These are phyloP conservation scores for Pollachius pollachius DNA, from an alignment of 2,113 vertebrate genomes.

Conservation along the genomic window DNA sequence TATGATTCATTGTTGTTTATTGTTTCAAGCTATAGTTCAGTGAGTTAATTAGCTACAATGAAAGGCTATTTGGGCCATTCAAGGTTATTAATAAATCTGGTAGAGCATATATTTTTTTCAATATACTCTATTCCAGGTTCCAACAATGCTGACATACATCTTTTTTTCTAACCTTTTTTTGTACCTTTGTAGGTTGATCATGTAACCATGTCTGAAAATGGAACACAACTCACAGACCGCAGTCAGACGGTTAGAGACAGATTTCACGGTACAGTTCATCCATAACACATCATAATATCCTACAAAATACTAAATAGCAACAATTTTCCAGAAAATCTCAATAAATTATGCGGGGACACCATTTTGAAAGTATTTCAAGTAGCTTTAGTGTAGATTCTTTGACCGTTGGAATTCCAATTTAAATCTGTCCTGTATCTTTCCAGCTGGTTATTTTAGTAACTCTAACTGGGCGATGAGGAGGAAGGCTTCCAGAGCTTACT, in stretches of 20 bases:
- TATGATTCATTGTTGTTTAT: too few relatives aligned
- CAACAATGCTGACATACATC: not conserved
- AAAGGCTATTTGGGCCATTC: not conserved
- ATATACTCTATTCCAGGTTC: not conserved
- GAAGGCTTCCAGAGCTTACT: slow-evolving; percentile 52
- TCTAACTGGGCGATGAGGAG: slow-evolving; percentile 48
- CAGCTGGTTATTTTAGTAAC: slow-evolving; percentile 56
- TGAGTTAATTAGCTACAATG: too few relatives aligned
- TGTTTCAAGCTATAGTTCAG: too few relatives aligned
- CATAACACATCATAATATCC: not conserved
- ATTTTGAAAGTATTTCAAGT: not conserved
- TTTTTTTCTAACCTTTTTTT: slow-evolving; percentile 13
- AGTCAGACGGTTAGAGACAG: slow-evolving; percentile 81
- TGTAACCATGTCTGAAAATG: slow-evolving; percentile 59
- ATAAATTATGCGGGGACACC: not conserved
- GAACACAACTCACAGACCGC: slow-evolving; percentile 67
- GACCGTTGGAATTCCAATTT: too few relatives aligned
- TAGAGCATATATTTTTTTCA: too few relatives aligned
- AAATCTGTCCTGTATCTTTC: slow-evolving; percentile 17
- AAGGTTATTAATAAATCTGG: too few relatives aligned
- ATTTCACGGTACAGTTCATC: slow-evolving; percentile 65
- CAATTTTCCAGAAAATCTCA: too few relatives aligned
- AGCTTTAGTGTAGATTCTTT: too few relatives aligned
- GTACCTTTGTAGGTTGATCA: slow-evolving; percentile 68
- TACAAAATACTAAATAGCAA: too few relatives aligned